Base-by-base conservation (phyloP, 2,113 vertebrate genomes). In the Aleadryas rufinucha region DNA sequence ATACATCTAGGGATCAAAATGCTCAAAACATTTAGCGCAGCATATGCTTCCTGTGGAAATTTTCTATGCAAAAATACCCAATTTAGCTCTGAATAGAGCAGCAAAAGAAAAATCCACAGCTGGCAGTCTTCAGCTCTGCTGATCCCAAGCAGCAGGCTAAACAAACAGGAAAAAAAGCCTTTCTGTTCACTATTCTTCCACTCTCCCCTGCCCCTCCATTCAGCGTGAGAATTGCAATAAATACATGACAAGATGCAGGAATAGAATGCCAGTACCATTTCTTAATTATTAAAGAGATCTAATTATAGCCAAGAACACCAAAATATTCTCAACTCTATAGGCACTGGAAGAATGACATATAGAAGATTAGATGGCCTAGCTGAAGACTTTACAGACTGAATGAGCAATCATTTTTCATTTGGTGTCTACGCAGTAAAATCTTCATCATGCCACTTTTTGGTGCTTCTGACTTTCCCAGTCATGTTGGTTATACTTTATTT, bases 11-110 rank as follows among this genome's bases (percentile, higher is more conserved):
- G 91, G 84, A 95, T 87, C 23, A 33, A 49, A 96, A 93, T 63
- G 21, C 86, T 94, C 77, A 66, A 69, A 96, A 74, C 84, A 47
- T 90, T 95, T 92, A 95, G 54, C 91, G 89, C 37, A 91, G 31
- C 92, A 87, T 96, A 94, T 95, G 92, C 66, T 95, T 70, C 44
- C 28, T 74, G n/a, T 81, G 82, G 61, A 96, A 87, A 39, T 77
- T 84, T 89, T 82, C 37, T 24, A 10, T 79, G 56, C 35, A 39
- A 92, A 96, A 95, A 91, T 72, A 91, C 44, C 42, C 41, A 42
- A 35, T 90, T 94, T 90, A 90, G 19, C 74, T 91, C 57, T 86
- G 85, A 93, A 69, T 59, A 84, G 81, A 79, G 60, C n/a, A 96
- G 31, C 52, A 77, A 74, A 94, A 68, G 23, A 80, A 92, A 91